Evolutionary conservation across 2,113 vertebrate genomes (phyloP), one percentile per base, ranked within the genome.

Genomic region (Osmerus eperlanus): DNA sequence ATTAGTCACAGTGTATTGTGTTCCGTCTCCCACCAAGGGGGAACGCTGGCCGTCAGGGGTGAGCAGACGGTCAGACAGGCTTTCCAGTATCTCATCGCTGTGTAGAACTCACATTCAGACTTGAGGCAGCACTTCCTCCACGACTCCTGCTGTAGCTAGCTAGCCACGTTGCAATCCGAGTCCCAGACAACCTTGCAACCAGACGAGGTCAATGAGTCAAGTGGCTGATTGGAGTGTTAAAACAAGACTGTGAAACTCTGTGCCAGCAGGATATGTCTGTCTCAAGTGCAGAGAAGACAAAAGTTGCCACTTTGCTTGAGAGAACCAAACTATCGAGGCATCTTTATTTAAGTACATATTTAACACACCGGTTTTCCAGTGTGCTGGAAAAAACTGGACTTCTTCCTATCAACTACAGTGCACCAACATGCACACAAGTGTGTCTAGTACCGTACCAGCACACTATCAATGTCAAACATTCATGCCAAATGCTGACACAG

Each of bases 401-500:
- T 56, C 15, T n/a, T 56, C 55, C n/a, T 5, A 56, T 7, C 8
- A 56, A 19, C 15, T 19, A 56, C n/a, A 47, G 41, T 47, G 41
- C 9, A 47, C 18, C 55, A 56, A 56, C n/a, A 56, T 18, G 55
- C n/a, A 64, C 29, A 16, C n/a, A 4, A 28, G 14, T 28, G 55
- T 58, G 36, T 2, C 66, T 3, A 4, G 58, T 25, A 68, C 76
- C 28, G 68, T n/a, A 56, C 76, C 75, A 0, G 56, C 68, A 62
- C 32, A 21, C 65, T 73, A 67, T 73, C 66, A 75, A 28, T 25
- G 56, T 74, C 72, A 54, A 76, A 68, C 74, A 36, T 18, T 52
- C 23, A 47, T 54, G 73, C 73, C 23, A 78, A 77, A 73, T 84
- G 81, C 79, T 72, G 78, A 69, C 76, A 77, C 75, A 68, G 66